Base-by-base conservation (phyloP, 2,113 vertebrate species). In the Chitala chitala region DNA sequence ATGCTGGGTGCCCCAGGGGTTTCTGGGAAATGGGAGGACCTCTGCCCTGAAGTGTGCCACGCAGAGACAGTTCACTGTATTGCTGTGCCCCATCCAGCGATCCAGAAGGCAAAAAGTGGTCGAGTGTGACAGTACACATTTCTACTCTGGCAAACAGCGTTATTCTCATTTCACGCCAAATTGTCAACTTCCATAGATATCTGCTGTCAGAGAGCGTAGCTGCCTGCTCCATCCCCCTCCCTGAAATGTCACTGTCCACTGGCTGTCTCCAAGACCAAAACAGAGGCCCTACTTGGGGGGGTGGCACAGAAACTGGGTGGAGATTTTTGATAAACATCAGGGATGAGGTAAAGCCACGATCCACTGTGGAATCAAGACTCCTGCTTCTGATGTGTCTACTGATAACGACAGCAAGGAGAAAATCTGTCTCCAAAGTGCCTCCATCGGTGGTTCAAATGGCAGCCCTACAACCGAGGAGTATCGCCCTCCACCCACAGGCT, bases 61-160 rank as follows among this genome's bases (percentile, higher is more conserved):
- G n/a, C n/a, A n/a, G n/a, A n/a, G n/a, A n/a, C n/a, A n/a, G n/a
- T n/a, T 77, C 73, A 80, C 74, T 79, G 78, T 84, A 81, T 83
- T 82, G 79, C 76, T 82, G 72, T 58, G 78, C 78, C n/a, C 80
- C 73, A 56, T 80, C 74, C 73, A 82, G 79, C 83, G 79, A 80
- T 12, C 84, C 75, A 66, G 64, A 69, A 78, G 79, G 83, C 84
- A 71, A 80, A 74, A 78, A 85, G 84, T 80, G 86, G 82, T 83
- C 80, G 71, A 78, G 78, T 88, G 82, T 84, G 89, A 89, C 86
- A 90, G 84, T 81, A 74, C 80, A 82, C 86, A 87, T 89, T 87
- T 88, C 85, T 81, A 80, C 80, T 79, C 86, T 90, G 88, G 89
- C 89, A 91, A 90, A 88, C 85, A 88, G 80, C 82, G 89, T 90